Evolutionary conservation across 30 jellyfish, hydroid and myxozoan species (phyloP), one percentile per base, ranked within the genome.

Genomic region (Catostylus mosaicus): DNA sequence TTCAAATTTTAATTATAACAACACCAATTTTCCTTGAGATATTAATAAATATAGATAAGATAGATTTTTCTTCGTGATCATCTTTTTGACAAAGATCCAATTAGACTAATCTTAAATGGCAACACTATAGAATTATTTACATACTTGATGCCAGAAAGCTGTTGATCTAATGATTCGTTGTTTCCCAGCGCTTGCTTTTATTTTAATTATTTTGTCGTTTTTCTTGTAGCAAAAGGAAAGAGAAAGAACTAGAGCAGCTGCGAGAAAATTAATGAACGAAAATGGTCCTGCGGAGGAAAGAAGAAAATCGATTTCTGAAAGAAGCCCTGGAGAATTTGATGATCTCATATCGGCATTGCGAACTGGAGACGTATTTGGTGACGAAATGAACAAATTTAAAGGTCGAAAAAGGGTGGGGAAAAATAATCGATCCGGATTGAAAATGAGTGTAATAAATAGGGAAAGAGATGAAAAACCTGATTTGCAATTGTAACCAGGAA

Each of bases 251-350:
- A 79, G 96, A 36, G 89, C 95, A 0, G 96, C 98, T 30, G 95
- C 98, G 31, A 79, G 89, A 61, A 80, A 85, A 51, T 73, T 92
- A 34, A 92, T 92, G 96, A 85, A 77, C 30, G 95, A 78, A 30
- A 70, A 90, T 48, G 84, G 90, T 23, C 24, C 78, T 18, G 5
- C 92, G 24, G 98, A 92, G 27, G 98, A 92, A 61, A 82, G 77
- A 51, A 90, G 96, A 45, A 84, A 86, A 61, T 92, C 98, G 54
- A 85, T 92, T 32, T 92, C 98, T 37, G 98, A 92, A 63, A 50
- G 98, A 57, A 92, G 98, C 40, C 98, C 98, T 33, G 98, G 98
- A 30, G 98, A 92, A 74, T 92, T 92, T 67, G 98, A 92, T 64
- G 98, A 92, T 57, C 73, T 92, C 48, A 92, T 92, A 5, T 92